Evolutionary conservation across 2,888 invertebrate species (phyloP).

Genomic region (Muscina levida): DNA sequence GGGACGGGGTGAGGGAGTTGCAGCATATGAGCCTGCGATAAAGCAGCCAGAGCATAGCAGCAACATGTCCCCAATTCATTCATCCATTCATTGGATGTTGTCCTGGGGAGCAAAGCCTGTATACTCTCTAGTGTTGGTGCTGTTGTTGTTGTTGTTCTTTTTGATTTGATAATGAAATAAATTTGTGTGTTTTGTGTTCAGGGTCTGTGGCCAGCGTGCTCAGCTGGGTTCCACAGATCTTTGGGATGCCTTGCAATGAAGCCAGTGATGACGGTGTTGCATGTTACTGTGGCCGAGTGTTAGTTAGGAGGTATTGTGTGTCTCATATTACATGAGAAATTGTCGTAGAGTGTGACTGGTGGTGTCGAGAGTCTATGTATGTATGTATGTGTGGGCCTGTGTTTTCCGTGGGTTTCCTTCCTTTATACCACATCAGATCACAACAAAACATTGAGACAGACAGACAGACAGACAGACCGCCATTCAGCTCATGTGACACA

Average conservation of each 20-base stretch:
- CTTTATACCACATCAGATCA: neutral
- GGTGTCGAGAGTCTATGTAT: too few relatives aligned
- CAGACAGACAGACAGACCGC: neutral
- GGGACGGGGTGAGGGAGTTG: neutral
- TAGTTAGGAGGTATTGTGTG: slow-evolving; percentile 1
- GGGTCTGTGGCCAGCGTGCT: slow-evolving; percentile 11
- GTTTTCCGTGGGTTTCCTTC: slow-evolving; percentile 37
- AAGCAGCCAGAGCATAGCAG: neutral
- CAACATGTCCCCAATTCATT: slow-evolving; percentile 31
- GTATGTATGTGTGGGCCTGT: too few relatives aligned
- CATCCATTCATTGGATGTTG: slow-evolving; percentile 20
- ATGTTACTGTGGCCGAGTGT: slow-evolving; percentile 18
- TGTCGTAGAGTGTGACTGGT: too few relatives aligned
- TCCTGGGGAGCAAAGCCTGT: slow-evolving; percentile 14
- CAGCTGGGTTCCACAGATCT: slow-evolving; percentile 18
- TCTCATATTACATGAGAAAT: slow-evolving; percentile 64
- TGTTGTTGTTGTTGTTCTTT: slow-evolving; percentile 40
- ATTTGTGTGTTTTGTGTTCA: slow-evolving; percentile 48
- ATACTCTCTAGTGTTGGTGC: neutral
- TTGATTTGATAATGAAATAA: slow-evolving; percentile 59
- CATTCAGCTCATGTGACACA: neutral
- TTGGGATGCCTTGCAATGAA: neutral
- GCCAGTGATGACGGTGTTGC: neutral
- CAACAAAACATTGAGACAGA: slow-evolving; percentile 3
- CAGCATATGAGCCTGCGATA: neutral